These are phyloP conservation scores for Acrossocheilus wenchowensis DNA, from an alignment of 2,797 vertebrate genomes.

Conservation along the genomic window DNA sequence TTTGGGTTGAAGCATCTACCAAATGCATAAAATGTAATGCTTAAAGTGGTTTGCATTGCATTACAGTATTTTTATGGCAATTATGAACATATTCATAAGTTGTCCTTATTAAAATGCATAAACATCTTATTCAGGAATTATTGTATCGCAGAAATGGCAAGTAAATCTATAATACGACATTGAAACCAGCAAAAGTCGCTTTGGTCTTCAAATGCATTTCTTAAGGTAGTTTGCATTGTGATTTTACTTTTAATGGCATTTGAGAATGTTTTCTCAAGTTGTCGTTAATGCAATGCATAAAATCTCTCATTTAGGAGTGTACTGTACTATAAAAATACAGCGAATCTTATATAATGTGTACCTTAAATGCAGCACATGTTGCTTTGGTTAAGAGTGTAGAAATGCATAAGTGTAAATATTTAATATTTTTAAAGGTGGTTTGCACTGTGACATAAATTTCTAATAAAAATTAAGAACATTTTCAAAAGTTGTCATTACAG, in stretches of 20 bases:
- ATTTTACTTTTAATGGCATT: background rate
- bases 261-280: background rate
- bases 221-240: background rate
- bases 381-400: background rate
- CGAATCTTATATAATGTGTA: background rate
- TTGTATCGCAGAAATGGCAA: background rate
- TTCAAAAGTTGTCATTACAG: background rate
- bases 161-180: background rate
- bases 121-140: background rate
- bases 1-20: background rate
- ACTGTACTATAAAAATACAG: background rate
- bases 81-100: background rate
- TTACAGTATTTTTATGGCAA: background rate
- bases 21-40: background rate
- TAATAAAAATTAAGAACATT: background rate
- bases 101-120: background rate
- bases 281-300: background rate
- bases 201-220: background rate
- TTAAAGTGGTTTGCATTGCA: background rate
- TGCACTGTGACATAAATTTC: background rate
- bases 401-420: background rate
- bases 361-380: background rate
- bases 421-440: background rate
- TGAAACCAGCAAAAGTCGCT: background rate
- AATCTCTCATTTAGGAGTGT: background rate